phyloP scores from a whole-genome alignment of 2,888 invertebrate genomes.

The Scaptomyza caliginosa region DNA sequence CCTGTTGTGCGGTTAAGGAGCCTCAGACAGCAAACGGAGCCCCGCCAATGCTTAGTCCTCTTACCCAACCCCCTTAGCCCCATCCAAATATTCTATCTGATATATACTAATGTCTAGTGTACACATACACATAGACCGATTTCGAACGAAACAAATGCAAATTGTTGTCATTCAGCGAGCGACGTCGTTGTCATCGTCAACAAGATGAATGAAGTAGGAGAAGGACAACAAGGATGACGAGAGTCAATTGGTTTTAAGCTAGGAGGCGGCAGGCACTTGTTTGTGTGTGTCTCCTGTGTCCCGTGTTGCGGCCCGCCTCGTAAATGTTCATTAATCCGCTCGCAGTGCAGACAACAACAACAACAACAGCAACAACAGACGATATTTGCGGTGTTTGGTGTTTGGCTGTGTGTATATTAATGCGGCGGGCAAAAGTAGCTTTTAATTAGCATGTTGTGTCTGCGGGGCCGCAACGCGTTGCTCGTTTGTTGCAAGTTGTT shows the following conservation, averaged over 20 bases:
- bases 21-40: slow-evolving; percentile 28
- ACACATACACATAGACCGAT: slow-evolving; percentile 9
- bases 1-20: slow-evolving; percentile 31
- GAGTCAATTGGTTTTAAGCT: slow-evolving; percentile 48
- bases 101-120: slow-evolving; percentile 22
- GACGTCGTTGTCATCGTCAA: not conserved
- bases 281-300: slow-evolving; percentile 7
- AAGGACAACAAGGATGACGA: slow-evolving; percentile 34
- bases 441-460: slow-evolving; percentile 77
- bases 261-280: slow-evolving; percentile 17
- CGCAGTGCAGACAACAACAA: slow-evolving; percentile 41
- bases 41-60: too few species aligned
- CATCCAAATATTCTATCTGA: not conserved
- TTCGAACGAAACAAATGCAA: slow-evolving; percentile 72
- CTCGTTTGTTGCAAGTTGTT: slow-evolving; percentile 60
- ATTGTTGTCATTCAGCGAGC: slow-evolving; percentile 67
- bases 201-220: not conserved
- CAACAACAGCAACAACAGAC: slow-evolving; percentile 31
- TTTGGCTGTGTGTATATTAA: slow-evolving; percentile 65
- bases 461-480: slow-evolving; percentile 56
- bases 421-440: slow-evolving; percentile 75
- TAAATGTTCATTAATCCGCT: slow-evolving; percentile 61
- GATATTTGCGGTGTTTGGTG: slow-evolving; percentile 50
- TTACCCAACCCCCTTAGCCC: not conserved
- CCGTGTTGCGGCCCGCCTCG: slow-evolving; percentile 23